Percentiles rank a stretch among this genome's conserved stretches.
phyloP scores from a whole-genome alignment of 2,888 invertebrate species.

The Zele albiditarsus region DNA sequence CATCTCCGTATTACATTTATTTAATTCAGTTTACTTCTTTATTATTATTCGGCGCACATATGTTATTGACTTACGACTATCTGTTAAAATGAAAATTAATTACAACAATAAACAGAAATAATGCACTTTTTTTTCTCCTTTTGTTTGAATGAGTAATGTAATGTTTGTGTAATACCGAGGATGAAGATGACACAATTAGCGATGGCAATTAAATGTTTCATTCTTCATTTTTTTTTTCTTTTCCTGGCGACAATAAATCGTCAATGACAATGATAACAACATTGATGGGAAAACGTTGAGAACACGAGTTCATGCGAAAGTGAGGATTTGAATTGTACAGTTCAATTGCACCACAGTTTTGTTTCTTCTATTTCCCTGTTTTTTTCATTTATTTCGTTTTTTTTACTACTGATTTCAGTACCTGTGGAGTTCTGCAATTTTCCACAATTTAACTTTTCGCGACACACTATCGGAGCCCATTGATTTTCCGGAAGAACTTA shows the following conservation, averaged over 20 bases:
- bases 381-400: constrained; percentile 4
- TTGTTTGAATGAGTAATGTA: background rate
- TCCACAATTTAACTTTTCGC: background rate
- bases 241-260: constrained; percentile 45
- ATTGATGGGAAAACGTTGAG: constrained; percentile 47
- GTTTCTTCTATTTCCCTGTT: constrained; percentile 19
- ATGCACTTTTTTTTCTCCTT: constrained; percentile 30
- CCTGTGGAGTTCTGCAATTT: constrained; percentile 29
- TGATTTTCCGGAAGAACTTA: background rate
- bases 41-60: background rate
- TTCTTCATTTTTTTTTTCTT: constrained; percentile 29
- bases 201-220: constrained; percentile 28
- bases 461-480: background rate
- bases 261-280: constrained; percentile 54
- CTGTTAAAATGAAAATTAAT: background rate
- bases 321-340: constrained; percentile 19
- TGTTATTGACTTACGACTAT: background rate
- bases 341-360: background rate
- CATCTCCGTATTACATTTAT: constrained; percentile 15
- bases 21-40: constrained; percentile 8
- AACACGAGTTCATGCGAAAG: constrained; percentile 34
- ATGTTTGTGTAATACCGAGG: constrained; percentile 5
- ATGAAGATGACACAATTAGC: constrained; percentile 29
- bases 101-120: constrained; percentile 34
- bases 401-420: constrained; percentile 28